Evolutionary conservation across 2,888 invertebrate species (phyloP).

Genomic region (Drosophila kambysellisi): DNA sequence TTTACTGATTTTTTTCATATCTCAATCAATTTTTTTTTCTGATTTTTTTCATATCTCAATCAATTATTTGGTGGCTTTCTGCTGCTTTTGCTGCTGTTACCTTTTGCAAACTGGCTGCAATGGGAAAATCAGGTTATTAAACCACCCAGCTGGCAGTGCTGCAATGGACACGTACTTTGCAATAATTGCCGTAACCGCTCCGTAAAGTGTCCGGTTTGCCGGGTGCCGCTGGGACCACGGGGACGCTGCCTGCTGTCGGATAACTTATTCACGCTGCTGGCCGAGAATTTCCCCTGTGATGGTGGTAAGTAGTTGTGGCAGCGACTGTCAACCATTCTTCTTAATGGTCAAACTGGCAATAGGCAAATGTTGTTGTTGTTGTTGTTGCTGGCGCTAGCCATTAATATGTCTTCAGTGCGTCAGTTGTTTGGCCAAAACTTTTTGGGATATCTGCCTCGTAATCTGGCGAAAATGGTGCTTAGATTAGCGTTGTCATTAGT

Average conservation of each 20-base stretch:
- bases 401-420: conserved; percentile 65
- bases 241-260: conserved; percentile 86
- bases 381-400: conserved; percentile 21
- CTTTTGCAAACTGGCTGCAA: not conserved
- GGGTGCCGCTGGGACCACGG: conserved; percentile 85
- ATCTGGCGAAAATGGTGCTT: conserved; percentile 52
- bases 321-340: not conserved
- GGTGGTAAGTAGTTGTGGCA: conserved; percentile 75
- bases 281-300: conserved; percentile 85
- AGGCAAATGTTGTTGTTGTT: conserved; percentile 28
- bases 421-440: conserved; percentile 50
- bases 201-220: conserved; percentile 85
- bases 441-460: conserved; percentile 40
- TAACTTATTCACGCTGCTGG: conserved; percentile 85
- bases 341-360: conserved; percentile 16
- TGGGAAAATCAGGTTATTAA: conserved; percentile 79
- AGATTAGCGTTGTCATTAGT: conserved; percentile 76
- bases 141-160: conserved; percentile 86
- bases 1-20: conserved; percentile 14
- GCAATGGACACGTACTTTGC: conserved; percentile 86
- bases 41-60: conserved; percentile 13
- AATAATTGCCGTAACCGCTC: conserved; percentile 85
- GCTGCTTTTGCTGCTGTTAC: not conserved
- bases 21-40: conserved; percentile 12
- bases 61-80: not conserved